Percentiles rank a stretch among this genome's conserved stretches.
Evolutionary conservation across 64 coral and sea anemone genomes (phyloP).

Genomic region (Catalaphyllia jardinei): DNA sequence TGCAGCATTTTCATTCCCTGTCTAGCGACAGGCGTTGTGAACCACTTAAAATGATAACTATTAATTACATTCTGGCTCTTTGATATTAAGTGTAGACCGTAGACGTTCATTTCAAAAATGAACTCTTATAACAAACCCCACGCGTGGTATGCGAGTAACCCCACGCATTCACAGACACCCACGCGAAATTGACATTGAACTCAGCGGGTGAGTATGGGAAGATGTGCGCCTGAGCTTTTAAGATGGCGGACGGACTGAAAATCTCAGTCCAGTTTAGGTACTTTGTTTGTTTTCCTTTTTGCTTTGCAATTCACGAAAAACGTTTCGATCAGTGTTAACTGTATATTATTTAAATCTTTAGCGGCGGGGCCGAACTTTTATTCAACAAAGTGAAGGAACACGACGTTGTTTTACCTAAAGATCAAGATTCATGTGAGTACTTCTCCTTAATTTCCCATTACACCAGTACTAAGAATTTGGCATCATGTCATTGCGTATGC

Average conservation of each 20-base stretch:
- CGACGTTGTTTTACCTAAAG: slow-evolving; percentile 57
- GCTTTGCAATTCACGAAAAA: neutral
- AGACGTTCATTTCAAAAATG: too few species aligned
- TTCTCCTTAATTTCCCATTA: neutral
- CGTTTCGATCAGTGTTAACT: neutral
- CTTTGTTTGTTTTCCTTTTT: neutral
- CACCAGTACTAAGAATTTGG: neutral
- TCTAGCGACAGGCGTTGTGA: too few species aligned
- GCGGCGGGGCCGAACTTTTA: slow-evolving; percentile 94
- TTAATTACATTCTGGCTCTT: too few species aligned
- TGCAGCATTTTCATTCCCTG: too few species aligned
- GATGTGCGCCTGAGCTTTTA: slow-evolving; percentile 2
- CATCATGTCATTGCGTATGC: too few species aligned
- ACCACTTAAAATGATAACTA: too few species aligned
- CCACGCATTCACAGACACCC: too few species aligned
- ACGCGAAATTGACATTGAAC: neutral
- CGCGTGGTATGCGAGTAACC: too few species aligned
- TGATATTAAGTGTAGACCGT: too few species aligned
- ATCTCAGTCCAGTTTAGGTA: slow-evolving; percentile 85
- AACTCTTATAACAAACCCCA: too few species aligned
- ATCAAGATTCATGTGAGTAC: slow-evolving; percentile 82
- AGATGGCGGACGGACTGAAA: slow-evolving; percentile 85
- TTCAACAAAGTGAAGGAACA: slow-evolving; percentile 97
- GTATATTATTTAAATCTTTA: slow-evolving; percentile 25
- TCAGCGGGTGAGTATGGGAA: neutral